These are phyloP conservation scores for Rapana venosa DNA, from an alignment of 2,888 invertebrate genomes.

Conservation along the genomic window DNA sequence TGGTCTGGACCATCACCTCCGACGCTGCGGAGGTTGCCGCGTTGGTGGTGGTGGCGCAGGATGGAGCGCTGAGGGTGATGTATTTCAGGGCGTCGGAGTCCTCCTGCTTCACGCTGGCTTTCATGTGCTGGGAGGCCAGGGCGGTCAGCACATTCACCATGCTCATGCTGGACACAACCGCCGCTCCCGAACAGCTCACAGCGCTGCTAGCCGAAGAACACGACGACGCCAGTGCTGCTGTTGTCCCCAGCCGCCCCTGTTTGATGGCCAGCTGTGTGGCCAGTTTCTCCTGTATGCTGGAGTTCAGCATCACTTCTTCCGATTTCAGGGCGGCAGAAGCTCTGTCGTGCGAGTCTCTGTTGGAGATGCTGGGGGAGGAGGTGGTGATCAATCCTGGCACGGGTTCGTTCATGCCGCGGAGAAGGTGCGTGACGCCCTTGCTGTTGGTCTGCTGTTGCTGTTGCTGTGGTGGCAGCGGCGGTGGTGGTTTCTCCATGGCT, in stretches of 20 bases:
- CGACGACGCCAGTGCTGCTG: not conserved
- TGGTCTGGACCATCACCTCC: not conserved
- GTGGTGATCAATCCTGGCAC: constrained; percentile 47
- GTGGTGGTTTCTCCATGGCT: not conserved
- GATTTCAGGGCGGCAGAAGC: not conserved
- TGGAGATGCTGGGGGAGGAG: not conserved
- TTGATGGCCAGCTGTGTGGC: constrained; percentile 34
- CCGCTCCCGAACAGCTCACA: not conserved
- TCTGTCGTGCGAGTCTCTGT: not conserved
- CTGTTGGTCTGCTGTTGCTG: constrained; percentile 21
- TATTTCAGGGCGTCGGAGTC: not conserved
- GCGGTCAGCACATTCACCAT: constrained; percentile 70
- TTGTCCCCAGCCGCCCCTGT: not conserved
- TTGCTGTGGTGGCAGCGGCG: not conserved
- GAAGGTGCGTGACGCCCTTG: constrained; percentile 56
- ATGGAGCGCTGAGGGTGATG: not conserved
- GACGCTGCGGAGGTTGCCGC: not conserved
- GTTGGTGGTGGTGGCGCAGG: not conserved
- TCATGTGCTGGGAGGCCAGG: constrained; percentile 64
- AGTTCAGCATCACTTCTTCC: constrained; percentile 19
- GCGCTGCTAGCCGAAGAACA: too few species aligned
- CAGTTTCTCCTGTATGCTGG: constrained; percentile 18
- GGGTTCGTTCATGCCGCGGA: constrained; percentile 65
- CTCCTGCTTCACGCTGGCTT: constrained; percentile 45
- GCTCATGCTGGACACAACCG: constrained; percentile 50